Base-by-base conservation (phyloP, 1,140 invertebrate species). In the Acromyrmex echinatior region DNA sequence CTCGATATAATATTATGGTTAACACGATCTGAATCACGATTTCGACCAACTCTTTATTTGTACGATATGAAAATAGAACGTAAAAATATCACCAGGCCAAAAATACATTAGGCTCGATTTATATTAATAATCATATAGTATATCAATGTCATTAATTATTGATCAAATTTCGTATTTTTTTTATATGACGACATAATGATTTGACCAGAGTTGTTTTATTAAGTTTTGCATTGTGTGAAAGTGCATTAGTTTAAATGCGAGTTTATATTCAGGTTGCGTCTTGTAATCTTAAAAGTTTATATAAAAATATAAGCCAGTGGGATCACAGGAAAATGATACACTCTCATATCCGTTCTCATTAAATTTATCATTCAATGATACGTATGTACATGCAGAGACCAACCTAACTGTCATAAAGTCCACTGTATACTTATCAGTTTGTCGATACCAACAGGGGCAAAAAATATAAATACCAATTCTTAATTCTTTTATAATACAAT, bases 311-410 rank as follows among this genome's bases (percentile, higher is more conserved):
- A 21, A 28, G 3, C 9, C 3, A 74, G 31, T 31, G 3, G 10
- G 16, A 28, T 78, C 39, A n/a, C 35, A 63, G 21, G 21, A 63
- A 77, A 62, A 62, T 63, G 35, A 77, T 62, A 77, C 14, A 7
- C 21, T 1, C 21, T 63, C 35, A 10, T 78, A 78, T 78, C 56
- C 45, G 39, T 16, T 65, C 16, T 45, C 21, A 12, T 78, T 62
- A 78, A 45, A 65, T 65, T 63, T 78, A 65, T 63, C 76, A n/a
- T 31, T 63, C 5, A 49, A 28, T 49, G 58, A 65, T 77, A 77
- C 21, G 28, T 31, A 21, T 16, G 35, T 39, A 76, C 18, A 16
- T 76, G n/a, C 14, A 28, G 60, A n/a, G 9, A 35, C 51, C n/a
- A 4, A 58, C 0, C 18, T 45, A 45, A 10, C 39, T 74, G 12